Conservation (phyloP, 2,888 invertebrate species). For the Torymus auratus region DNA sequence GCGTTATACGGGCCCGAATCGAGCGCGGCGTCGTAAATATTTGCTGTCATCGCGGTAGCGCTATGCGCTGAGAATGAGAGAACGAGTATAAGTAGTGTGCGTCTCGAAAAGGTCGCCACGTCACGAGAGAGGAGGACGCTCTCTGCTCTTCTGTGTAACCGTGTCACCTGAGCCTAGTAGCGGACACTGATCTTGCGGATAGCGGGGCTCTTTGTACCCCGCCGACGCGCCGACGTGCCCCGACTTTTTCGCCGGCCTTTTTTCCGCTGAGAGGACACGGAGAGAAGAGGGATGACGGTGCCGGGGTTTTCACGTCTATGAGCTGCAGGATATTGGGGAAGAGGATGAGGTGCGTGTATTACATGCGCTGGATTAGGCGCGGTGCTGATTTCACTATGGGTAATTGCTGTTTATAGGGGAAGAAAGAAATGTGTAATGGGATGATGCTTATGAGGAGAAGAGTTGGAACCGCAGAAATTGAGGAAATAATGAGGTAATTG, state of each 20-base stretch:
- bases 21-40: slow-evolving; percentile 35
- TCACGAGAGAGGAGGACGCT: slow-evolving; percentile 49
- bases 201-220: slow-evolving; percentile 70
- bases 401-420: no score
- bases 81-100: not conserved
- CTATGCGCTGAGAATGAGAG: not conserved
- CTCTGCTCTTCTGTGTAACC: slow-evolving; percentile 23
- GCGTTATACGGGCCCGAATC: not conserved
- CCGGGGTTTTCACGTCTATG: slow-evolving; percentile 1
- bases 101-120: slow-evolving; percentile 15
- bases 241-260: slow-evolving; percentile 27
- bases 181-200: slow-evolving; percentile 75
- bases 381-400: no score
- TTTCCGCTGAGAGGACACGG: not conserved
- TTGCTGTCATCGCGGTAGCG: slow-evolving; percentile 32
- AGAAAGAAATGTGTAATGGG: no score
- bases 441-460: no score
- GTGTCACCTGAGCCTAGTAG: slow-evolving; percentile 73
- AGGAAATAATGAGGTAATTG: no score
- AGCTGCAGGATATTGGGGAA: not conserved
- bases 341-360: no score
- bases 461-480: no score
- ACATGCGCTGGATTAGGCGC: no score
- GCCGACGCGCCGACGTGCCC: slow-evolving; percentile 13
- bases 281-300: not conserved